Evolutionary conservation across 2,888 invertebrate species (phyloP), one percentile per base, ranked within the genome.

Genomic region (Formica aserva): DNA sequence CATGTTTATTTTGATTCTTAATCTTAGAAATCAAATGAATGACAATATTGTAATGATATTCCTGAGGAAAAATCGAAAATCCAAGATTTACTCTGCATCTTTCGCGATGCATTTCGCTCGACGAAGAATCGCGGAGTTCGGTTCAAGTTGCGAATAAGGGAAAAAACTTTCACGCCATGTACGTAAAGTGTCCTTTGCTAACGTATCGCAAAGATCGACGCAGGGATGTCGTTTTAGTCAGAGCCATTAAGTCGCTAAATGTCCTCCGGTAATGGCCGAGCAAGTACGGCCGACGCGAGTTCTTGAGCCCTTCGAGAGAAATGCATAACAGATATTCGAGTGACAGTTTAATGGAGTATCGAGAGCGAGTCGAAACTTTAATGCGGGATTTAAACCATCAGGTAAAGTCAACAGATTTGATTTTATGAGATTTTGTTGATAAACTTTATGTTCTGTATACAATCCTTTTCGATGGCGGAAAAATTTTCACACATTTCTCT

Each of bases 121-220:
- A 32, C 41, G 72, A 77, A 77, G 29, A 38, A 55, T 60, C 74
- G 26, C 26, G 45, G 74, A 60, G 32, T n/a, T 78, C 32, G 45
- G 32, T 78, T 60, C 32, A n/a, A 35, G 18, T 72, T 18, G 26
- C 75, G 45, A 60, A 84, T 84, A 89, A 86, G 83, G 88, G 89
- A 87, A 92, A 89, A 92, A 91, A 93, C 93, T 94, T 93, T 93
- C 93, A 92, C 93, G 91, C 93, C 93, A 92, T 93, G 90, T 94
- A 88, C 69, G 90, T 90, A 88, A 75, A 52, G 26, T 76, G 89
- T 86, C 84, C 83, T 86, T 85, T 76, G 72, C 77, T 62, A 82
- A 60, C 67, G 67, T 85, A 86, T 87, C 82, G 77, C 80, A 45
- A 38, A 76, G 62, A 71, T 52, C 35, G 83, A 45, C 57, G 35